A percentile compares a stretch with the other conserved stretches of the same genome.
phyloP scores from a whole-genome alignment of 2,797 vertebrate genomes.

The Mormyrus hasselquistii region DNA sequence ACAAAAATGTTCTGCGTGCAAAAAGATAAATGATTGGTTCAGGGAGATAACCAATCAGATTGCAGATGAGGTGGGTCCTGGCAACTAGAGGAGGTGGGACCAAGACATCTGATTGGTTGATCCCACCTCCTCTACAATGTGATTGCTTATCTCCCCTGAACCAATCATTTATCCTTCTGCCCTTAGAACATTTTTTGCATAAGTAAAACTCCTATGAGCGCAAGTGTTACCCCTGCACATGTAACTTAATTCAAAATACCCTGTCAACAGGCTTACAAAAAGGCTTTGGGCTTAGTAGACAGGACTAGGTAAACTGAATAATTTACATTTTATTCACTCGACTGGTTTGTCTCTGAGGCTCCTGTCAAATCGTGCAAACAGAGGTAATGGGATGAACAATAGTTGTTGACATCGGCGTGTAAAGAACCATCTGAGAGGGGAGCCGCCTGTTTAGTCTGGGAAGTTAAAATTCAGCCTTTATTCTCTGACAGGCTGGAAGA shows the following conservation, averaged over 20 bases:
- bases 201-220: not conserved
- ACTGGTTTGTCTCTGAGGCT: not conserved
- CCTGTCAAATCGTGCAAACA: conserved; percentile 1
- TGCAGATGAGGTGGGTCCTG: not conserved
- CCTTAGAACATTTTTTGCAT: not conserved
- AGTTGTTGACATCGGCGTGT: not conserved
- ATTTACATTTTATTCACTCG: conserved; percentile 7
- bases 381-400: not conserved
- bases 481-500: not conserved
- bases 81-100: too few species aligned
- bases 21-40: not conserved
- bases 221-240: not conserved
- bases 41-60: not conserved
- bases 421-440: not conserved
- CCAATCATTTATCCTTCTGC: not conserved
- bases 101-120: not conserved
- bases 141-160: not conserved
- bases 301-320: conserved; percentile 4
- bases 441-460: not conserved
- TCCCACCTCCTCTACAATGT: not conserved
- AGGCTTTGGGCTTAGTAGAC: conserved; percentile 1
- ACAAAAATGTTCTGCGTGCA: not conserved
- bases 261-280: not conserved
- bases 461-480: not conserved
- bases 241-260: conserved; percentile 7